Base-by-base conservation (phyloP, 2,113 vertebrate genomes). In the Microtus pennsylvanicus region DNA sequence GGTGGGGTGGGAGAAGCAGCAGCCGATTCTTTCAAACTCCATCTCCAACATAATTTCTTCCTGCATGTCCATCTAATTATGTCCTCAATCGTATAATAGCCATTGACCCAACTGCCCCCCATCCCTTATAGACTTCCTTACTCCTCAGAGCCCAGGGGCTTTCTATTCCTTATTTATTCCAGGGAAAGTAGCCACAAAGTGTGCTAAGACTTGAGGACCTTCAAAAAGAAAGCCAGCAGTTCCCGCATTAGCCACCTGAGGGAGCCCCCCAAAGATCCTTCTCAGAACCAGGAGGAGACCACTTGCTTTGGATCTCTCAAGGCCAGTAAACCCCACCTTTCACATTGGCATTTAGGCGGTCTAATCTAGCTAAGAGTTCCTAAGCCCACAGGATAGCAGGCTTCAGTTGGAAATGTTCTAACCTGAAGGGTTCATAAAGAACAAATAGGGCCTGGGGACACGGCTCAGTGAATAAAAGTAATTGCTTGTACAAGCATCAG, bases 251-350 rank as follows among this genome's bases (percentile, higher is more conserved):
- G 70, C 93, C 96, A 97, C 77, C 87, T 75, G 94, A 89, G 91
- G 94, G 95, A 96, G 95, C n/a, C 82, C 35, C 35, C 87, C n/a
- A 93, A 89, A 94, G 77, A 95, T 87, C 45, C 38, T 85, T 94
- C 75, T 82, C 70, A 58, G 52, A 52, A 33, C 69, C 50, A 35
- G 52, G 45, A 13, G 75, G 47, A 10, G 63, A 85, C 47, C 52
- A 35, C 11, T 21, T 19, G 30, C 42, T 89, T 63, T 35, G 3
- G 13, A 65, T 69, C 6, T n/a, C 58, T 61, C 33, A 2, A n/a
- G 26, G 76, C 52, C 45, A 67, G 19, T 7, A 33, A 33, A 67
- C 55, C 35, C 38, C 55, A 77, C 0, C 1, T 89, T 72, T 33
- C 52, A 50, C 12, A 35, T 87, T 74, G 16, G 14, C 26, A 88